Base-by-base conservation (phyloP, 2,113 vertebrate species). In the Alexandromys fortis region DNA sequence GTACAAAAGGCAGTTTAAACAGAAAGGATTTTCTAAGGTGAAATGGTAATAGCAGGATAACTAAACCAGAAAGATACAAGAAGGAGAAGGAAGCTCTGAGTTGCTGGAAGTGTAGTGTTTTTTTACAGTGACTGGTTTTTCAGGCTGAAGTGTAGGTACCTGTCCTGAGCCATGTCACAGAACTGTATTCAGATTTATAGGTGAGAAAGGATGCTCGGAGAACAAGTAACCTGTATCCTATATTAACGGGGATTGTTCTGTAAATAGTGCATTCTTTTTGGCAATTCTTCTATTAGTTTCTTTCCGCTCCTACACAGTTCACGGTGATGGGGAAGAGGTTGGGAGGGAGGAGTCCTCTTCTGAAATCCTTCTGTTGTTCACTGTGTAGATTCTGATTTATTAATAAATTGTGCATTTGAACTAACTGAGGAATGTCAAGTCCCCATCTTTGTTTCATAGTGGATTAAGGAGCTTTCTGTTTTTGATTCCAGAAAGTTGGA, bases 1-100 rank as follows among this genome's bases (percentile, higher is more conserved):
- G 1, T 86, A 21, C 78, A 38, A 65, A 95, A 94, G 63, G n/a
- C 45, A 87, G 7, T 88, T 89, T 89, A 91, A 24, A 58, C 76
- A 90, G 47, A 49, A 65, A 38, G 28, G 7, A 79, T 8, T 49
- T 94, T 26, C 47, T 89, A 65, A 7, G 1, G 5, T 70, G 13
- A 75, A 72, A 45, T 65, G 17, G 68, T 65, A 86, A 81, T 28
- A 13, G 52, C 30, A 26, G 30, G 30, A 83, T 75, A 47, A 96
- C 86, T 91, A 92, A 90, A 86, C 89, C 14, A 42, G 24, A 88
- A 94, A 49, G 16, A 70, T 47, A 52, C 4, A 55, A 49, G 47
- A 49, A 49, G 49, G 49, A 89, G 11, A 45, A 3, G 12, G 75
- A 35, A 63, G 45, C 12, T 1, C 19, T n/a, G 0, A 14, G 22